A percentile compares a stretch with the other conserved stretches of the same genome.
Conservation (phyloP, 2,888 invertebrate species). For the Acanthococcus lagerstroemiae region DNA sequence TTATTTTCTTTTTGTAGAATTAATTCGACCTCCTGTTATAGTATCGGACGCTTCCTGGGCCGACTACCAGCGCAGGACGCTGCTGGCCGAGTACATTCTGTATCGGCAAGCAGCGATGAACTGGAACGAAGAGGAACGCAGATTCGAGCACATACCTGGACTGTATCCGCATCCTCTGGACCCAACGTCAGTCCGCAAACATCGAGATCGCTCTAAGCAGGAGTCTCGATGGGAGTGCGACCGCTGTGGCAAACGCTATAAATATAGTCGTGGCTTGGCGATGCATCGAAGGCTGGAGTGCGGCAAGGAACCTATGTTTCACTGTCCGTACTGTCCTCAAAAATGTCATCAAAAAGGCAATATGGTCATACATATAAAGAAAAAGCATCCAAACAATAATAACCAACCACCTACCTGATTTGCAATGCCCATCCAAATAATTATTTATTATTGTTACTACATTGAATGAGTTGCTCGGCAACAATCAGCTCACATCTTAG, state of each 20-base stretch:
- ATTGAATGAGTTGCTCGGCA: too few species aligned
- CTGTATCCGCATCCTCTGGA: conserved; percentile 34
- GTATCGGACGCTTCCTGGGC: conserved; percentile 30
- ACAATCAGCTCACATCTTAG: too few species aligned
- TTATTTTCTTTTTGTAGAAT: conserved; percentile 18
- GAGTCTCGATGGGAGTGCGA: conserved; percentile 35
- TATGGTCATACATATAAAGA: conserved; percentile 36
- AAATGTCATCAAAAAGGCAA: conserved; percentile 36
- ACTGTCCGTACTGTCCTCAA: conserved; percentile 45
- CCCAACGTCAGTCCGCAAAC: conserved; percentile 33
- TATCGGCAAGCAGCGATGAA: conserved; percentile 33
- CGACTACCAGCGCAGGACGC: conserved; percentile 33
- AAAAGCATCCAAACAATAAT: conserved; percentile 34
- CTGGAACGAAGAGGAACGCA: conserved; percentile 33
- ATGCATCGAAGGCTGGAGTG: conserved; percentile 42
- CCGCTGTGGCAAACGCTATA: conserved; percentile 37
- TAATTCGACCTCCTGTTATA: conserved; percentile 26
- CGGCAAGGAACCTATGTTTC: conserved; percentile 45
- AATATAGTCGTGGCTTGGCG: conserved; percentile 35
- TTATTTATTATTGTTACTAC: background rate
- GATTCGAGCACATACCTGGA: conserved; percentile 33
- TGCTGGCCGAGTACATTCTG: conserved; percentile 32
- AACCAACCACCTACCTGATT: conserved; percentile 19
- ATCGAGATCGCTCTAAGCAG: conserved; percentile 33
- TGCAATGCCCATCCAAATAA: background rate